phyloP scores from a whole-genome alignment of 2,113 vertebrate genomes.

The Sminthopsis crassicaudata region DNA sequence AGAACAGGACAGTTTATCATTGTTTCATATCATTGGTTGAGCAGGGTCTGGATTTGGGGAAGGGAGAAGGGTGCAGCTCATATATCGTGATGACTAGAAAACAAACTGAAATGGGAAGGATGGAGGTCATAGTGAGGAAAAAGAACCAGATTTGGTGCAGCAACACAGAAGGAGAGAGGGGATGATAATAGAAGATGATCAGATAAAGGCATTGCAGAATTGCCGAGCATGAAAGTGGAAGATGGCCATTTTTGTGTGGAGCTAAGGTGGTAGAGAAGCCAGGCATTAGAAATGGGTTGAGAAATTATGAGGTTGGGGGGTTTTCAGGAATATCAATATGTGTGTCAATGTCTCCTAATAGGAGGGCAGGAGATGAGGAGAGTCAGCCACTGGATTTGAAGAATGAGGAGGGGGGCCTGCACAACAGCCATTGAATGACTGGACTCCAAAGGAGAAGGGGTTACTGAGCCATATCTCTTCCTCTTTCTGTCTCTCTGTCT shows the following conservation, averaged over 20 bases:
- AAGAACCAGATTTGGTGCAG: neutral
- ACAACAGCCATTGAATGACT: neutral
- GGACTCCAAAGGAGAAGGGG: neutral
- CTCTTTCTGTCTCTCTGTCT: neutral
- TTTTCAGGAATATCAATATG: neutral
- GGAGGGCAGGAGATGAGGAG: neutral
- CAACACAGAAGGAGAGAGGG: neutral
- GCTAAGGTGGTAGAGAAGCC: neutral
- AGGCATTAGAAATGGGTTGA: neutral
- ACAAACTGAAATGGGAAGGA: neutral
- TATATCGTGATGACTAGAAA: neutral
- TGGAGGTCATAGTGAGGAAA: neutral
- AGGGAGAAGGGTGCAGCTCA: neutral
- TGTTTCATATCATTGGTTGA: neutral
- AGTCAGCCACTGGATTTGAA: neutral
- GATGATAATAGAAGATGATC: neutral
- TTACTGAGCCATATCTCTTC: neutral
- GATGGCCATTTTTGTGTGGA: neutral
- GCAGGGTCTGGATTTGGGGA: neutral
- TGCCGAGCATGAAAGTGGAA: neutral
- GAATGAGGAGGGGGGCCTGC: neutral
- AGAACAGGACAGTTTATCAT: neutral
- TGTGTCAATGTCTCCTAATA: neutral
- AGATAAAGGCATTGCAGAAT: neutral
- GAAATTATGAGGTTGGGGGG: neutral